Evolutionary conservation across 2,797 vertebrate genomes (phyloP).

Genomic region (Myotis daubentonii): DNA sequence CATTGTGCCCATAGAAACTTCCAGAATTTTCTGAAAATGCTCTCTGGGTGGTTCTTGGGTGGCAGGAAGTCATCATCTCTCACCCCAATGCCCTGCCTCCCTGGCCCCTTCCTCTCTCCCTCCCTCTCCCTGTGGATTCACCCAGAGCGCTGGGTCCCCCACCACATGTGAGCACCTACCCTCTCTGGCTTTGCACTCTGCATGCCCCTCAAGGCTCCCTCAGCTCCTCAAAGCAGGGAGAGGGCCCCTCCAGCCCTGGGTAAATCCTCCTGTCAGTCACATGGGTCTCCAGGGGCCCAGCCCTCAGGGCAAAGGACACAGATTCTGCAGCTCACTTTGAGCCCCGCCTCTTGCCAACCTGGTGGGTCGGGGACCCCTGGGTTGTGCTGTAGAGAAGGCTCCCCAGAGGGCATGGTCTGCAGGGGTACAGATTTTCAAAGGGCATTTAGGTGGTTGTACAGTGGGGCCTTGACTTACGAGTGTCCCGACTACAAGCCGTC

Average conservation of each 20-base stretch:
- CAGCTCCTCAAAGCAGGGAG: not conserved
- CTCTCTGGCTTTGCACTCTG: not conserved
- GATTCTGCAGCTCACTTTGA: not conserved
- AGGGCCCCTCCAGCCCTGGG: not conserved
- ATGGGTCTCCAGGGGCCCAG: not conserved
- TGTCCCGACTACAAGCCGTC: too few relatives aligned
- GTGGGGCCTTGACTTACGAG: too few relatives aligned
- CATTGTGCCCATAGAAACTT: not conserved
- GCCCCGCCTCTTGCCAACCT: not conserved
- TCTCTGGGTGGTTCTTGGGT: not conserved
- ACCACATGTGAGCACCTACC: not conserved
- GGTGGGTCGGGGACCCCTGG: fast-evolving
- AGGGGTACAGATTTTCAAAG: not conserved
- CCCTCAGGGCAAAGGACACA: not conserved
- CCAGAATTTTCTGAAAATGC: conserved; percentile 4
- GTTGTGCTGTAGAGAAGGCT: not conserved
- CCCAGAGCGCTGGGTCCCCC: not conserved
- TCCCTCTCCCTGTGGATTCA: not conserved
- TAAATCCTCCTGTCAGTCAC: not conserved
- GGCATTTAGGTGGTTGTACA: not conserved
- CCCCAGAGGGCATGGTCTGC: not conserved
- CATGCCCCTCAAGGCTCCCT: not conserved
- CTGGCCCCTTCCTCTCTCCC: fast-evolving
- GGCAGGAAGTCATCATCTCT: not conserved
- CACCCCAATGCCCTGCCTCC: not conserved